Base-by-base conservation (phyloP, 2,888 invertebrate genomes). In the Octonoba sinensis region DNA sequence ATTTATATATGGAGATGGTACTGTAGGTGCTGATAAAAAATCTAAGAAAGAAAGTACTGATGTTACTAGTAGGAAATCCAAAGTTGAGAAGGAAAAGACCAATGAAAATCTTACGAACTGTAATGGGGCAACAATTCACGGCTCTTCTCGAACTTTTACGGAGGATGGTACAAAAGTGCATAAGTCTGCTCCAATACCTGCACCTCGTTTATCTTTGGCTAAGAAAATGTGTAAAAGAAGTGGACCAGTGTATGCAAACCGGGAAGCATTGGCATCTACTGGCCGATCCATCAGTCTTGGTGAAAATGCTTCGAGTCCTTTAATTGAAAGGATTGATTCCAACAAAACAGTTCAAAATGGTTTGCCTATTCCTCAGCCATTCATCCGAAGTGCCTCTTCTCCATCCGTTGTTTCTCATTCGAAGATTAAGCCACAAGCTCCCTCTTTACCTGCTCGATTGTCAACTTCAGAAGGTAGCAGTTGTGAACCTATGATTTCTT, bases 321-420 rank as follows among this genome's bases (percentile, higher is more conserved):
- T 66, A 15, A 66, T 60, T 18, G 74, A 75, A 56, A 72, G 72
- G 36, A 69, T 36, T 22, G 76, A 76, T 18, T 24, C 54, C 13
- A 46, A 47, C 49, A 73, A 36, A 59, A 60, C 54, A 65, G 66
- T 65, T 60, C 81, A 75, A 24, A 83, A 83, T 69, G 83, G 78
- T 13, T 51, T 77, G 64, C 81, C 81, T 20, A 79, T 79, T 70
- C 72, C 82, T 27, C 84, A 75, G 51, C 78, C 82, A 56, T 84
- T 84, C 49, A 83, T 82, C 51, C 64, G 84, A 83, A 84, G 84
- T 83, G 84, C 83, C 84, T 84, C 84, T 56, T 84, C 84, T 49
- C 84, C 84, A 56, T 83, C 84, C 51, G 83, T 84, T 13, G 77
- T 81, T 18, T 79, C 79, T n/a, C 83, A 83, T 67, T 66, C 75